Evolutionary conservation across 1,140 invertebrate species (phyloP), one percentile per base, ranked within the genome.

Genomic region (Trachelipus rathkii): DNA sequence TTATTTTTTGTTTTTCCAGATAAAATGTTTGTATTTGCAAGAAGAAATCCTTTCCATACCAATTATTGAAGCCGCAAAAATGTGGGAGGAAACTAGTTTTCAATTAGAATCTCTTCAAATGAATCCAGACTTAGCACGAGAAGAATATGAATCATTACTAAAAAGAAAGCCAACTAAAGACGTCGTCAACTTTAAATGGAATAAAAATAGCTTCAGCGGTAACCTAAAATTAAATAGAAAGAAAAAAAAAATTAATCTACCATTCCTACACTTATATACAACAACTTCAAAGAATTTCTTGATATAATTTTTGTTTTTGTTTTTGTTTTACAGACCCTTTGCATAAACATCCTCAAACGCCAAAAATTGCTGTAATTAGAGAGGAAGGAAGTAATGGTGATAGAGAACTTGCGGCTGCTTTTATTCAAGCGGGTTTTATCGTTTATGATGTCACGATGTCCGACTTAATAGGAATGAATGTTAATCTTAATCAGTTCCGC

Each of bases 311-410:
- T 60, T 60, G 2, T 60, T 60, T 60, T 60, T 60, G 2, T 8
- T 4, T 15, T 60, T 8, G 2, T 8, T 60, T 19, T 15, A 60
- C 50, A 60, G 50, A 19, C 50, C 50, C 50, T 60, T 19, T 13
- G 19, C 19, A 15, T 15, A 60, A 8, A 60, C 50, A 60, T 60
- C 50, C 50, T 13, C 50, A 45, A 13, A 43, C 73, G 23, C 87
- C 92, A 10, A 88, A 86, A 77, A 94, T 98, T 0, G 96, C 95
- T 10, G 93, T 99, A 0, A 87, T 99, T 44, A 87, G 97, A 68
- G 97, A 99, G 87, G 97, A 99, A 90, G 97, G 97, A 80, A 93
- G 90, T 44, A 99, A 99, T 84, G 96, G 96, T 53, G 97, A 99
- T 84, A 87, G 96, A 74, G 97, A 99, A 88, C 98, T 99, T 96